These are phyloP conservation scores for Anas platyrhynchos DNA, from an alignment of 2,113 vertebrate species.

Conservation along the genomic window DNA sequence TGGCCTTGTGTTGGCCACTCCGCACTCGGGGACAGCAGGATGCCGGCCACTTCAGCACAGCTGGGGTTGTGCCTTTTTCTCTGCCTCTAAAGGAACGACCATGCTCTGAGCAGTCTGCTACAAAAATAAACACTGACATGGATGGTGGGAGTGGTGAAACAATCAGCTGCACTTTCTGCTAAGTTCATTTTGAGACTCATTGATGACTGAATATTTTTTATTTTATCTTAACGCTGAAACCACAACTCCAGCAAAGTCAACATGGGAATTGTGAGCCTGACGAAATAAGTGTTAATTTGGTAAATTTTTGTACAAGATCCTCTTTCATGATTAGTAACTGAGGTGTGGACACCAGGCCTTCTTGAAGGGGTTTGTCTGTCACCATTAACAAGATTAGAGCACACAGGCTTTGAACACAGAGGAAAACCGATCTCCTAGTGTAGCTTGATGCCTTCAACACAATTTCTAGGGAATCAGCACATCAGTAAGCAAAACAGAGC, in stretches of 20 bases:
- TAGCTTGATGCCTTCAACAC: slow-evolving; percentile 56
- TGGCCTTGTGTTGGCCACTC: accelerated
- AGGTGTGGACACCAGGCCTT: background rate
- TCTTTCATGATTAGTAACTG: slow-evolving; percentile 51
- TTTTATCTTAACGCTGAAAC: slow-evolving; percentile 11
- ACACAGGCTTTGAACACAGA: slow-evolving; percentile 23
- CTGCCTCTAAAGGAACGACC: background rate
- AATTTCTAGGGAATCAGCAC: slow-evolving; percentile 40
- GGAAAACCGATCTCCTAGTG: slow-evolving; percentile 56
- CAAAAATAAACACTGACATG: slow-evolving; percentile 27
- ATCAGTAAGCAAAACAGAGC: slow-evolving; percentile 14
- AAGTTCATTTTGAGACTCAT: background rate
- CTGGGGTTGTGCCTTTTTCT: background rate
- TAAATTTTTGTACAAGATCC: slow-evolving; percentile 52
- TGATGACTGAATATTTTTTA: background rate
- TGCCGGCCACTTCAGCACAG: background rate
- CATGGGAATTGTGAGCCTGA: background rate
- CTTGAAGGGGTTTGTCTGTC: slow-evolving; percentile 32
- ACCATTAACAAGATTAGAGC: slow-evolving; percentile 58
- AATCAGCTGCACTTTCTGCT: slow-evolving; percentile 23
- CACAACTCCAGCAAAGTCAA: background rate
- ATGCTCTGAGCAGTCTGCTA: background rate
- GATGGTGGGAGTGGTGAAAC: background rate
- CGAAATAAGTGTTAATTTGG: slow-evolving; percentile 65
- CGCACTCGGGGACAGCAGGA: background rate